A percentile compares a stretch with the other conserved stretches of the same genome.
Evolutionary conservation across 92 coral and sea anemone genomes (phyloP).

Genomic region (Epizoanthus stellaris): DNA sequence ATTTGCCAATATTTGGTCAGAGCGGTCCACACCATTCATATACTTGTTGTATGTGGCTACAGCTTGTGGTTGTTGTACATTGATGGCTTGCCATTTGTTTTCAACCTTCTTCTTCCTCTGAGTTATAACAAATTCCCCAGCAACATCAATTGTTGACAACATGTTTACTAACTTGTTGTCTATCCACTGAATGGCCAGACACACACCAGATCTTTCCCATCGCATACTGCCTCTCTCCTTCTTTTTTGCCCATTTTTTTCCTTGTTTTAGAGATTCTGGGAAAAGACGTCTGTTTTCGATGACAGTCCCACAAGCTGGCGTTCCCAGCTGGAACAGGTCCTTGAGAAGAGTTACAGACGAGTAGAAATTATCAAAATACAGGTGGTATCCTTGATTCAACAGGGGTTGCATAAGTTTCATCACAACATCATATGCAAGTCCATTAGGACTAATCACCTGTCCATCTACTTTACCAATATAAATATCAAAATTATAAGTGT

Average conservation of each 20-base stretch:
- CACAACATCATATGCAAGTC: constrained; percentile 77
- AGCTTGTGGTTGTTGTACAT: constrained; percentile 64
- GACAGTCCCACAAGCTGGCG: constrained; percentile 61
- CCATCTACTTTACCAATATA: constrained; percentile 69
- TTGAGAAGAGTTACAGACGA: constrained; percentile 62
- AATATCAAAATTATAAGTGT: constrained; percentile 62
- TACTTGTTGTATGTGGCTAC: constrained; percentile 60
- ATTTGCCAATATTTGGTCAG: constrained; percentile 22
- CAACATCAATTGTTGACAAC: constrained; percentile 63
- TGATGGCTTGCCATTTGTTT: constrained; percentile 40
- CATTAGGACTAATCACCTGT: constrained; percentile 47
- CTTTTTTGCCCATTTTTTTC: constrained; percentile 68
- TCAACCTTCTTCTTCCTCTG: constrained; percentile 53
- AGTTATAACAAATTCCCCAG: constrained; percentile 48
- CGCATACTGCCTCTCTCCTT: constrained; percentile 62
- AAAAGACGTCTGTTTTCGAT: constrained; percentile 49
- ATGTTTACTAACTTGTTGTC: constrained; percentile 67
- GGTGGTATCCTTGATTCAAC: constrained; percentile 72
- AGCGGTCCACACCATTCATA: constrained; percentile 53
- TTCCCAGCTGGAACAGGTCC: constrained; percentile 54
- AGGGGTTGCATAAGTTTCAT: constrained; percentile 63
- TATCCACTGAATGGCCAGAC: constrained; percentile 64
- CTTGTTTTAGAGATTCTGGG: constrained; percentile 55
- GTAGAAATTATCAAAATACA: constrained; percentile 67
- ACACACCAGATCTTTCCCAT: constrained; percentile 60